Conservation (phyloP, 2,113 vertebrate genomes). For the Passer montanus region DNA sequence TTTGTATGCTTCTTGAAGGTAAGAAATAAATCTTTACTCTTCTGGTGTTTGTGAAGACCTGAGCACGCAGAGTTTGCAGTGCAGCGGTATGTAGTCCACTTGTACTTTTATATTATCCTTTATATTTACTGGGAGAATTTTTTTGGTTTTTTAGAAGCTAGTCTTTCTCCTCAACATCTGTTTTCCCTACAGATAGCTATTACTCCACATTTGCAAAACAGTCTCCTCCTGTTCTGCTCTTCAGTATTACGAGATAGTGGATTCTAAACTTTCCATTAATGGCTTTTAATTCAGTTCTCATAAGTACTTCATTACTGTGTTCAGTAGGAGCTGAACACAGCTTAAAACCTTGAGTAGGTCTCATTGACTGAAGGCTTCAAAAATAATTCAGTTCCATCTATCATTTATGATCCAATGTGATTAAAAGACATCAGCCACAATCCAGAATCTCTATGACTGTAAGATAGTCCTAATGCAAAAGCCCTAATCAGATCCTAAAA, state of each 20-base stretch:
- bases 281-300: not conserved
- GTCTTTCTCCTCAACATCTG: not conserved
- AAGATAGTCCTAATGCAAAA: not conserved
- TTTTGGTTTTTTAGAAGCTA: not conserved
- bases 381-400: not conserved
- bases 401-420: not conserved
- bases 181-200: not conserved
- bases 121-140: not conserved
- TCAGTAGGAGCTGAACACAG: not conserved
- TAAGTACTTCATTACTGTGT: not conserved
- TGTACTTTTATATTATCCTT: not conserved
- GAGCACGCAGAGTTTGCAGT: not conserved
- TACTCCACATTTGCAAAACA: not conserved
- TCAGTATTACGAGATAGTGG: not conserved
- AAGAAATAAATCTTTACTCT: not conserved
- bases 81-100: not conserved
- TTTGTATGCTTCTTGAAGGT: not conserved
- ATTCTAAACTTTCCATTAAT: not conserved
- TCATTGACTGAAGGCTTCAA: not conserved
- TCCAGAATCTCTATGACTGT: not conserved
- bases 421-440: not conserved
- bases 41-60: not conserved
- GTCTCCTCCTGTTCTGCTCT: not conserved
- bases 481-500: not conserved
- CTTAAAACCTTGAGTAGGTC: not conserved